Evolutionary conservation across 2,888 invertebrate species (phyloP).

Genomic region (Myopa tessellatipennis): DNA sequence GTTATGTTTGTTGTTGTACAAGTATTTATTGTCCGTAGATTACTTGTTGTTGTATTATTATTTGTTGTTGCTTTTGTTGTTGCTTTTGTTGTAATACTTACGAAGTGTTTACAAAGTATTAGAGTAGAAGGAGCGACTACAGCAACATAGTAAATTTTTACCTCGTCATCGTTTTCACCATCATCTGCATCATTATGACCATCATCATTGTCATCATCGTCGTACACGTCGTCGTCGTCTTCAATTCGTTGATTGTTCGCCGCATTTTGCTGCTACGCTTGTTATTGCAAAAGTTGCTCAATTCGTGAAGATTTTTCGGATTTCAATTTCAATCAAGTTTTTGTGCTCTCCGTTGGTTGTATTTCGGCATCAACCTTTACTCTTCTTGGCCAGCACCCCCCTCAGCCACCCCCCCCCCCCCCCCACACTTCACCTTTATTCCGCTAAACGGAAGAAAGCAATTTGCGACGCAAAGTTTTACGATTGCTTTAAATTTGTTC

Average conservation of each 20-base stretch:
- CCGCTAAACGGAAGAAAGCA: conserved; percentile 16
- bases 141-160: conserved; percentile 31
- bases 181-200: conserved; percentile 31
- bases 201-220: conserved; percentile 29
- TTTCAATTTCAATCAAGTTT: conserved; percentile 38
- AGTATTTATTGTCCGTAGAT: too few relatives aligned
- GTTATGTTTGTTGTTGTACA: not conserved
- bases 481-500: conserved; percentile 33
- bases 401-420: not conserved
- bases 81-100: not conserved
- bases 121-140: not conserved
- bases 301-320: conserved; percentile 34
- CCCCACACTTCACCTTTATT: not conserved
- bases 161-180: not conserved
- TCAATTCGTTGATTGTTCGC: conserved; percentile 32
- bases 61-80: not conserved
- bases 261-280: conserved; percentile 27
- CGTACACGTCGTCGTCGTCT: conserved; percentile 27
- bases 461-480: conserved; percentile 33
- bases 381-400: not conserved
- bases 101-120: conserved; percentile 16
- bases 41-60: not conserved
- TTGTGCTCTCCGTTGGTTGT: not conserved
- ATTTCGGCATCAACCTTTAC: too few relatives aligned
- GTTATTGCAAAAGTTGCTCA: conserved; percentile 37